Conservation (phyloP, 2,888 invertebrate genomes). For the Hymenopus coronatus region DNA sequence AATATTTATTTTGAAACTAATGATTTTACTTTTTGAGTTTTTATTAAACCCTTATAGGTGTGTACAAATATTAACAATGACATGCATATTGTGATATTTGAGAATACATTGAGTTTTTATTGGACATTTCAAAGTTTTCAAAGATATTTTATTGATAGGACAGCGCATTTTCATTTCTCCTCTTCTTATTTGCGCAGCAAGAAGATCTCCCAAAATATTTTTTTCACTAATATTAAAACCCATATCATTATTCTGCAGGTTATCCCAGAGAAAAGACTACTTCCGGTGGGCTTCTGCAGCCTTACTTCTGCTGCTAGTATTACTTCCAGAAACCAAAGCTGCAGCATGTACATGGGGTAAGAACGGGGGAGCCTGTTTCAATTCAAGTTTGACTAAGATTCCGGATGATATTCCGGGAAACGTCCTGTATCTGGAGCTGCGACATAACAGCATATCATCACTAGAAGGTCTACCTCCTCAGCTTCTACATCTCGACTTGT, state of each 20-base stretch:
- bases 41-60: no score
- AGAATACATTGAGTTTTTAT: no score
- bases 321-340: not conserved
- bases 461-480: not conserved
- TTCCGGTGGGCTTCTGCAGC: not conserved
- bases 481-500: not conserved
- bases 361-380: not conserved
- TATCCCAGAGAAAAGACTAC: not conserved
- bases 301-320: not conserved
- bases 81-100: no score
- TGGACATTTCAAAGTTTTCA: no score
- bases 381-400: not conserved
- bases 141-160: no score
- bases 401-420: not conserved
- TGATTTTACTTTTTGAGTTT: no score
- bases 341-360: not conserved
- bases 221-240: no score
- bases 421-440: not conserved
- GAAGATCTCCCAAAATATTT: no score
- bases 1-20: no score
- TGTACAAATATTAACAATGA: no score
- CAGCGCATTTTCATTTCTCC: no score
- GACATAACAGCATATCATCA: not conserved
- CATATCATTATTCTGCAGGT: not conserved
- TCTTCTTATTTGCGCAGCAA: no score